Percentiles rank a stretch among this genome's conserved stretches.
Evolutionary conservation across 2,113 vertebrate genomes (phyloP).

Genomic region (Eublepharis macularius): DNA sequence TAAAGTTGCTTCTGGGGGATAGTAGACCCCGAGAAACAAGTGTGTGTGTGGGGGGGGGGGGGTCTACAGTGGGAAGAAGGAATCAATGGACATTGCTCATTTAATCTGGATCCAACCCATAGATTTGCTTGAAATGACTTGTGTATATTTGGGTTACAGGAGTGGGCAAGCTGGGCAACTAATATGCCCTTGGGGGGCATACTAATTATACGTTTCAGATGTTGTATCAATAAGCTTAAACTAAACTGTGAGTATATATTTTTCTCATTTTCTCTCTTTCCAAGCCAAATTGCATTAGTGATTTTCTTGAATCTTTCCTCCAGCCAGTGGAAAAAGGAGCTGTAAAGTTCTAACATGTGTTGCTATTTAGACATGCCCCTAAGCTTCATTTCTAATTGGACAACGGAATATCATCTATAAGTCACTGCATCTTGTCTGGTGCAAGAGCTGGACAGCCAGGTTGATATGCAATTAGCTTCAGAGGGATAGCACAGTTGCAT

Average conservation of each 20-base stretch:
- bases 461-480: not conserved
- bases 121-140: too few relatives aligned
- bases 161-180: not conserved
- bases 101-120: too few relatives aligned
- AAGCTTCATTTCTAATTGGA: not conserved
- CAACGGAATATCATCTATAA: not conserved
- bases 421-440: not conserved
- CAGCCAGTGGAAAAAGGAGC: not conserved
- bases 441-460: not conserved
- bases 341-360: not conserved
- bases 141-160: not conserved
- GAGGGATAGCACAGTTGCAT: not conserved
- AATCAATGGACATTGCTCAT: too few relatives aligned
- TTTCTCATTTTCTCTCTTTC: not conserved
- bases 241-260: not conserved
- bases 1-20: too few relatives aligned
- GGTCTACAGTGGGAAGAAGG: too few relatives aligned
- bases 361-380: not conserved
- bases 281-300: too few relatives aligned
- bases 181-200: not conserved
- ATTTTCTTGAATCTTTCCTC: too few relatives aligned
- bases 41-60: too few relatives aligned
- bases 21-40: too few relatives aligned
- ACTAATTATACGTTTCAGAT: too few relatives aligned
- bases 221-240: not conserved